A percentile compares a stretch with the other conserved stretches of the same genome.
Evolutionary conservation across 1,140 invertebrate genomes (phyloP).

Genomic region (Brachystomella parvula): DNA sequence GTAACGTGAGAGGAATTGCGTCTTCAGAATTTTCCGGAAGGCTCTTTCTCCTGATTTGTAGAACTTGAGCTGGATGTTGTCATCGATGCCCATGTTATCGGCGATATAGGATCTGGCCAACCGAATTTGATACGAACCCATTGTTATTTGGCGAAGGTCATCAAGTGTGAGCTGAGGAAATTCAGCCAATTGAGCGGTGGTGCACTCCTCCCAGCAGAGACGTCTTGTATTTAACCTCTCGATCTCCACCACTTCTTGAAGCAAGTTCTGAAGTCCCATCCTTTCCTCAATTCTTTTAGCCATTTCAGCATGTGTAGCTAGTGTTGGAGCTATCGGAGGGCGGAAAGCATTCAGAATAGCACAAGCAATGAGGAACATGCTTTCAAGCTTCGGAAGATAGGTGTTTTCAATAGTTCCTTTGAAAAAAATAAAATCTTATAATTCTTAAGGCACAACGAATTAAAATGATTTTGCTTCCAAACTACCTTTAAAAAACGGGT

Average conservation of each 20-base stretch:
- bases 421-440: no score
- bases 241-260: not conserved
- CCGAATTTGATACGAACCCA: slow-evolving; percentile 22
- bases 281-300: not conserved
- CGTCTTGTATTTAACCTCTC: not conserved
- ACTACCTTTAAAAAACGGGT: no score
- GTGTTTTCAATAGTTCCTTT: not conserved
- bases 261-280: not conserved
- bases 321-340: not conserved
- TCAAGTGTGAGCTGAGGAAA: slow-evolving; percentile 20
- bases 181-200: not conserved
- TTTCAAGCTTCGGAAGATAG: not conserved
- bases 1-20: no score
- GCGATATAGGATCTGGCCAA: slow-evolving; percentile 13
- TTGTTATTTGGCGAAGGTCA: slow-evolving; percentile 12
- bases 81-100: not conserved
- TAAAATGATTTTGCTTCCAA: no score
- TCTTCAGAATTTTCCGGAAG: no score
- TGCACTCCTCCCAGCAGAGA: not conserved
- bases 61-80: not conserved
- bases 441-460: no score
- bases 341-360: slow-evolving; percentile 17
- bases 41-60: no score
- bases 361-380: not conserved
- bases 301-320: not conserved